These are phyloP conservation scores for Epirrhoe alternata DNA, from an alignment of 2,888 invertebrate species.

Conservation along the genomic window DNA sequence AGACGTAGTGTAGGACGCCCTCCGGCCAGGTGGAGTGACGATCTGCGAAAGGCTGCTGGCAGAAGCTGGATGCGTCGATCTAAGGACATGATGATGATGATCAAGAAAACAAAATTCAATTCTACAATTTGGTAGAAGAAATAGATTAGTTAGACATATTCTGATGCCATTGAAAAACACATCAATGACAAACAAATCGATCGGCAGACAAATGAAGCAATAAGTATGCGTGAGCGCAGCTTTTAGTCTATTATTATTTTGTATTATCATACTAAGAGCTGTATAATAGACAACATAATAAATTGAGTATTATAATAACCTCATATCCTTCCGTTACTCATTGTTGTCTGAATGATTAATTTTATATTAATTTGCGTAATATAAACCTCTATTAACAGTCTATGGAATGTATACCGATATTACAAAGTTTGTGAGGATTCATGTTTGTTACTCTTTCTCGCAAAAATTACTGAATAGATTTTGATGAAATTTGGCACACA, in stretches of 20 bases:
- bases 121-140: neutral
- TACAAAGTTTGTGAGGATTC: too few species aligned
- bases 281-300: slow-evolving; percentile 24
- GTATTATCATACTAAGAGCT: slow-evolving; percentile 51
- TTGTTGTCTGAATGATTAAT: slow-evolving; percentile 24
- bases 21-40: too few species aligned
- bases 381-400: neutral
- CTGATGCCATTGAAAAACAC: slow-evolving; percentile 5
- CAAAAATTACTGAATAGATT: too few species aligned
- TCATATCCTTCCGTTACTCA: slow-evolving; percentile 30
- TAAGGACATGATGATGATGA: too few species aligned
- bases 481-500: too few species aligned
- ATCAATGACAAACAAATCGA: slow-evolving; percentile 49
- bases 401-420: too few species aligned
- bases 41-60: too few species aligned
- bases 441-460: too few species aligned
- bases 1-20: too few species aligned
- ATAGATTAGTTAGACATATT: neutral
- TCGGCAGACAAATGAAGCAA: slow-evolving; percentile 58
- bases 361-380: neutral
- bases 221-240: slow-evolving; percentile 64
- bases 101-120: neutral
- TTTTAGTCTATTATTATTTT: slow-evolving; percentile 53
- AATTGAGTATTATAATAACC: slow-evolving; percentile 20
- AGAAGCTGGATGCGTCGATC: too few species aligned